Percentiles rank a stretch among this genome's conserved stretches.
phyloP scores from a whole-genome alignment of 2,888 invertebrate species.

The Catotricha subobsoleta region DNA sequence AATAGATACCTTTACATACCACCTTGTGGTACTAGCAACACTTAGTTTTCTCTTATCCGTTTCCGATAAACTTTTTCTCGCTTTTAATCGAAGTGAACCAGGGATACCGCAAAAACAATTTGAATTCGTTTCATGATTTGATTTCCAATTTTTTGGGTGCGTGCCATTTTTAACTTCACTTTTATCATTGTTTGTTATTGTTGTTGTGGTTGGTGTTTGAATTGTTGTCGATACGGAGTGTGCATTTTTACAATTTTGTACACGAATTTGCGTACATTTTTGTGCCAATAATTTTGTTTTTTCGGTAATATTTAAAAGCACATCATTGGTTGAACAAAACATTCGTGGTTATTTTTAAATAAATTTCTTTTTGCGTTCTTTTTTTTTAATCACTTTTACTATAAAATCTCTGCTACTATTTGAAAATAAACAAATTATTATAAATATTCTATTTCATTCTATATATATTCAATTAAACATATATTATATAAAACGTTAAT shows the following conservation, averaged over 20 bases:
- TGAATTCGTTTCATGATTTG: background rate
- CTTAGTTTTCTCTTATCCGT: constrained; percentile 2
- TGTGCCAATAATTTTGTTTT: constrained; percentile 24
- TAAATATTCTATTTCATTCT: no score
- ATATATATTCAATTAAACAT: no score
- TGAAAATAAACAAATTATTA: no score
- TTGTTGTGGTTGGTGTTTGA: background rate
- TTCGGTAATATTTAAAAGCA: constrained; percentile 16
- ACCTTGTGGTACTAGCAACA: constrained; percentile 29
- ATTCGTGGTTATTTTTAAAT: constrained; percentile 14
- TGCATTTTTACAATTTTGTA: constrained; percentile 13
- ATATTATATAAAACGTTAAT: no score
- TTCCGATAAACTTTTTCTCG: background rate
- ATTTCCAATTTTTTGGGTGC: no score
- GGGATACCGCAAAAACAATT: constrained; percentile 26
- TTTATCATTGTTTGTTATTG: background rate
- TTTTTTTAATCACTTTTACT: background rate
- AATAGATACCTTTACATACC: constrained; percentile 54
- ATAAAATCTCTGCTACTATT: no score
- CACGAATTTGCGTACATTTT: constrained; percentile 20
- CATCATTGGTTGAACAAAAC: constrained; percentile 24
- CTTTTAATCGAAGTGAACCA: constrained; percentile 11
- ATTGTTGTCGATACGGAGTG: background rate
- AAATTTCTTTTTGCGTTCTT: background rate
- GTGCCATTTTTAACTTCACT: background rate